These are phyloP conservation scores for Platysternon megacephalum DNA, from an alignment of 2,113 vertebrate genomes.

Conservation along the genomic window DNA sequence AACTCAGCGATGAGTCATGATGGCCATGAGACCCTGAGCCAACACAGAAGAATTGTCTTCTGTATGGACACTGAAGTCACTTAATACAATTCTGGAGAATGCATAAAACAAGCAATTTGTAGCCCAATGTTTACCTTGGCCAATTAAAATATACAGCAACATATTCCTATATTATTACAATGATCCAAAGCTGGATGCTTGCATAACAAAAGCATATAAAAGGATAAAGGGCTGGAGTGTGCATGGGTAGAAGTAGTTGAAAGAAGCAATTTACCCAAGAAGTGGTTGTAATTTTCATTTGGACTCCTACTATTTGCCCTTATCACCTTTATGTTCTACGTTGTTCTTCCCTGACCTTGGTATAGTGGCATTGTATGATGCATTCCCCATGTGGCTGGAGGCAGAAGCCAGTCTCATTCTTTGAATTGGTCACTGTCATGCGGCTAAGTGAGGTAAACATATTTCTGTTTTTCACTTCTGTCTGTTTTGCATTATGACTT, in stretches of 20 bases:
- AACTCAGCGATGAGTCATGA: not conserved
- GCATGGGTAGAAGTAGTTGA: not conserved
- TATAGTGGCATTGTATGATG: not conserved
- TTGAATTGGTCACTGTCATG: not conserved
- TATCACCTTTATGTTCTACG: rapidly evolving
- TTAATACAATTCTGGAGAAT: not conserved
- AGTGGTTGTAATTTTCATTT: not conserved
- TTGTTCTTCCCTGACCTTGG: not conserved
- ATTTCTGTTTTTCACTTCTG: not conserved
- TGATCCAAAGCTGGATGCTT: not conserved
- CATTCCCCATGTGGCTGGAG: not conserved
- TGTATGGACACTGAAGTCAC: not conserved
- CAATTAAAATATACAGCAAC: not conserved
- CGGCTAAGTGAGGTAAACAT: not conserved
- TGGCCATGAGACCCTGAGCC: not conserved
- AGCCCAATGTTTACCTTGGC: not conserved
- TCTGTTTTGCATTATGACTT: not conserved
- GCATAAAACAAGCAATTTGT: not conserved
- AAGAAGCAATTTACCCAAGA: not conserved
- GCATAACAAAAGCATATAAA: not conserved
- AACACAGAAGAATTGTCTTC: not conserved
- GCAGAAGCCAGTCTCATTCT: not conserved
- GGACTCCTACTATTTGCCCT: not conserved
- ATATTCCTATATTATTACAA: rapidly evolving
- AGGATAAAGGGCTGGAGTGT: not conserved